A percentile compares a stretch with the other conserved stretches of the same genome.
Conservation (phyloP, 2,888 invertebrate species). For the Latrodectus elegans region DNA sequence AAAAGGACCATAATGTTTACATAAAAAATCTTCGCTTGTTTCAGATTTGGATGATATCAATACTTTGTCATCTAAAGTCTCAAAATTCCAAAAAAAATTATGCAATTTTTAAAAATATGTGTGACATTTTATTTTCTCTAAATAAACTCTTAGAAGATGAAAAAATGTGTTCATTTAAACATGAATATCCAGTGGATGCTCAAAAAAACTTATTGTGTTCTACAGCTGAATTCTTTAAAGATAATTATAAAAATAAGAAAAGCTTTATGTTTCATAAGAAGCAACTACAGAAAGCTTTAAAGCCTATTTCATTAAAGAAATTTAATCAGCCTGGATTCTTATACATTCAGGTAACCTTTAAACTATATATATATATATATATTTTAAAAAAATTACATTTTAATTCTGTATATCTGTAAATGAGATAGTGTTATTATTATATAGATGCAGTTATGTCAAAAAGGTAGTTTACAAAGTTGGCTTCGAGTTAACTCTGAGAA, state of each 20-base stretch:
- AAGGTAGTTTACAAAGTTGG: slow-evolving; percentile 94
- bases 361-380: no score
- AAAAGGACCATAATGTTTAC: slow-evolving; percentile 11
- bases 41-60: slow-evolving; percentile 28
- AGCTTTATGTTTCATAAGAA: background rate
- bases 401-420: background rate
- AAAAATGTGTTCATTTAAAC: background rate
- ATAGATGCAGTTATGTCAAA: slow-evolving; percentile 94
- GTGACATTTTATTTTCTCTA: slow-evolving; percentile 10
- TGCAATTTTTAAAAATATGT: slow-evolving; percentile 1
- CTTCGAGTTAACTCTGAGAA: slow-evolving; percentile 75
- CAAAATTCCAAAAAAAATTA: background rate
- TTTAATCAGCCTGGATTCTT: slow-evolving; percentile 11
- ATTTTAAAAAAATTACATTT: background rate
- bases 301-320: background rate
- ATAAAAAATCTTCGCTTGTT: slow-evolving; percentile 27
- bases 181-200: background rate
- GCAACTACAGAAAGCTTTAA: background rate
- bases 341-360: slow-evolving; percentile 39
- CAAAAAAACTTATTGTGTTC: background rate
- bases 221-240: background rate
- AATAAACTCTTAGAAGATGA: background rate
- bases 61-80: background rate
- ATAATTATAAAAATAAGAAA: background rate
- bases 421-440: background rate